These are phyloP conservation scores for Ploceus nigricollis DNA, from an alignment of 2,113 vertebrate genomes.

Conservation along the genomic window DNA sequence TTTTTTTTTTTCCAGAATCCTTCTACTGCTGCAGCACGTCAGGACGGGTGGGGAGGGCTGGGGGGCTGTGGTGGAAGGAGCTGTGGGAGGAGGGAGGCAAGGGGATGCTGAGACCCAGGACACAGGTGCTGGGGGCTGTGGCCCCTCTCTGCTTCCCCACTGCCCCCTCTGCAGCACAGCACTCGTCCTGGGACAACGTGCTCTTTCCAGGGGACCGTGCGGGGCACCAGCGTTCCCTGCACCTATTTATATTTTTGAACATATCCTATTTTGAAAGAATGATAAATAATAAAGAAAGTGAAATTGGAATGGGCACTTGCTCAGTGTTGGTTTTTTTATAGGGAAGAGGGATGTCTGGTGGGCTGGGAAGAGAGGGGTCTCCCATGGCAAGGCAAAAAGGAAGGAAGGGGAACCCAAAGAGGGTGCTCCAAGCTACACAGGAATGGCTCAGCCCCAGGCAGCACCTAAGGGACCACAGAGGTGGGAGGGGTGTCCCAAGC, in stretches of 20 bases:
- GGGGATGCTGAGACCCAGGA: neutral
- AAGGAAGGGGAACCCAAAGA: neutral
- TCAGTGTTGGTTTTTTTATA: neutral
- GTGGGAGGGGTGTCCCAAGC: neutral
- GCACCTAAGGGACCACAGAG: rapidly evolving
- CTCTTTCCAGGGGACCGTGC: slow-evolving; percentile 79
- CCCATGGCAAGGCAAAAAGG: neutral
- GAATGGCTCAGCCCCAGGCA: neutral
- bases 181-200: slow-evolving; percentile 18
- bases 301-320: slow-evolving; percentile 43
- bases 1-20: slow-evolving; percentile 19
- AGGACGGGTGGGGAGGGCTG: neutral
- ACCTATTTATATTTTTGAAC: slow-evolving; percentile 78
- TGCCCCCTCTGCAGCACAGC: neutral
- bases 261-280: slow-evolving; percentile 65
- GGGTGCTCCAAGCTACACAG: neutral
- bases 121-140: neutral
- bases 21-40: neutral
- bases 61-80: neutral
- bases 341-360: neutral
- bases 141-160: neutral
- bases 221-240: slow-evolving; percentile 81
- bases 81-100: neutral
- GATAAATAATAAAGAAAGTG: slow-evolving; percentile 72
- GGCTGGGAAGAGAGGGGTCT: neutral